Evolutionary conservation across 2,888 invertebrate species (phyloP).

Genomic region (Gymnoscelis rufifasciata): DNA sequence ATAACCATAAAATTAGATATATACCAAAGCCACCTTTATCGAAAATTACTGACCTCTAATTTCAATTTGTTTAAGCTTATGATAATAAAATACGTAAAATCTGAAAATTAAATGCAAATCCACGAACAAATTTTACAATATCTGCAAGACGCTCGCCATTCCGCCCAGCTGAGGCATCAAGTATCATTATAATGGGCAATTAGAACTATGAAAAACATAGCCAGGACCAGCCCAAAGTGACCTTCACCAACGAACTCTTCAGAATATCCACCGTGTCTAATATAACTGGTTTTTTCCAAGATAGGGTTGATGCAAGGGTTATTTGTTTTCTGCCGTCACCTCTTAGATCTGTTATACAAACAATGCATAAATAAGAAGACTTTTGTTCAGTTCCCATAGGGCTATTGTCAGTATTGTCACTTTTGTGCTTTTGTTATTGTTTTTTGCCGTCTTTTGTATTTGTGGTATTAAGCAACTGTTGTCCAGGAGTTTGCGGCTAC

Average conservation of each 20-base stretch:
- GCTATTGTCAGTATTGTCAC: constrained; percentile 68
- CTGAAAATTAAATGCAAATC: constrained; percentile 11
- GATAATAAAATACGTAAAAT: neutral
- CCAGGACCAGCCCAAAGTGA: constrained; percentile 26
- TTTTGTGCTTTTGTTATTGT: constrained; percentile 62
- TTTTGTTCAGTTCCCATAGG: constrained; percentile 66
- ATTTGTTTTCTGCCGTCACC: constrained; percentile 74
- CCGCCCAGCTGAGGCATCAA: constrained; percentile 48
- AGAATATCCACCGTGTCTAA: constrained; percentile 25
- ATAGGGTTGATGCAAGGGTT: constrained; percentile 60
- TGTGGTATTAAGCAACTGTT: constrained; percentile 49
- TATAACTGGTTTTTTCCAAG: constrained; percentile 38
- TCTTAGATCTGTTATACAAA: constrained; percentile 68
- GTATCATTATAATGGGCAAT: constrained; percentile 77
- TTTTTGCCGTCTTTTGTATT: constrained; percentile 40
- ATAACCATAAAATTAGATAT: too few species aligned
- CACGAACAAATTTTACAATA: constrained; percentile 7
- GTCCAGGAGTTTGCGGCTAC: constrained; percentile 43
- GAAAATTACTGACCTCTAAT: too few species aligned
- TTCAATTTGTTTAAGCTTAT: neutral
- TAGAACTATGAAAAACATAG: constrained; percentile 60
- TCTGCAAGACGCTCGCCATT: constrained; percentile 18
- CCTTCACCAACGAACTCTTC: constrained; percentile 7
- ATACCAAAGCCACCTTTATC: too few species aligned
- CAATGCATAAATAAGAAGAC: constrained; percentile 67